Conservation (phyloP, 2,113 vertebrate species). For the Atherinomorus stipes region DNA sequence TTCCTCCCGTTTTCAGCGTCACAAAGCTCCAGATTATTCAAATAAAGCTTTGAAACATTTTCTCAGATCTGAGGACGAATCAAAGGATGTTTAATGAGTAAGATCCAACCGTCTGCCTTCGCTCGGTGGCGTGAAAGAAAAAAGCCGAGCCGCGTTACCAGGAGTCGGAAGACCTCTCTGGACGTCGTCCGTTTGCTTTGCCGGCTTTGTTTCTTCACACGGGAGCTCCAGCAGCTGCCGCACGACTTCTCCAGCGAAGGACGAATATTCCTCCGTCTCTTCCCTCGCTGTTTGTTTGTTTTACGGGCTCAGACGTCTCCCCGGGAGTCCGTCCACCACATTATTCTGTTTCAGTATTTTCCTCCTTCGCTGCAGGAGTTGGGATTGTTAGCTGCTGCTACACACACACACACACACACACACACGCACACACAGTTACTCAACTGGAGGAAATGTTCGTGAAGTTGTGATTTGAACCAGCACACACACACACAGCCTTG, state of each 20-base stretch:
- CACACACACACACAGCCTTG: slow-evolving; percentile 16
- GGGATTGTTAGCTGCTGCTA: slow-evolving; percentile 57
- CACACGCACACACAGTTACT: slow-evolving; percentile 19
- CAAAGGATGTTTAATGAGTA: slow-evolving; percentile 47
- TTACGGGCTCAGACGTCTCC: slow-evolving; percentile 57
- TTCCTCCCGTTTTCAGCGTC: not conserved
- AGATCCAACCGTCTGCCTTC: slow-evolving; percentile 22
- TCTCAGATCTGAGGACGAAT: slow-evolving; percentile 32
- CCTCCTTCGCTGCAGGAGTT: slow-evolving; percentile 51
- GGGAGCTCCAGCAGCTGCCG: slow-evolving; percentile 22
- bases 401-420: slow-evolving; percentile 1
- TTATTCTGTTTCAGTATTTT: slow-evolving; percentile 52
- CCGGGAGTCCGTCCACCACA: slow-evolving; percentile 52
- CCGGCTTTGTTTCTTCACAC: slow-evolving; percentile 21
- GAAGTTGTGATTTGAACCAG: slow-evolving; percentile 19
- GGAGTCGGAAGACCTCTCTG: slow-evolving; percentile 8
- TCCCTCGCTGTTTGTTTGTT: slow-evolving; percentile 52
- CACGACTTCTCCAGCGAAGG: slow-evolving; percentile 37
- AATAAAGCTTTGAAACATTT: slow-evolving; percentile 25
- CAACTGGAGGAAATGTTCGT: slow-evolving; percentile 30
- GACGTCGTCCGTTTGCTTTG: slow-evolving; percentile 11
- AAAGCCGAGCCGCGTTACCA: slow-evolving; percentile 9
- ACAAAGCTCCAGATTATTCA: slow-evolving; percentile 14
- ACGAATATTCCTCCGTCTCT: slow-evolving; percentile 40
- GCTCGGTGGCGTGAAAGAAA: slow-evolving; percentile 4